Evolutionary conservation across 2,113 vertebrate genomes (phyloP), one percentile per base, ranked within the genome.

Genomic region (Atrichornis clamosus): DNA sequence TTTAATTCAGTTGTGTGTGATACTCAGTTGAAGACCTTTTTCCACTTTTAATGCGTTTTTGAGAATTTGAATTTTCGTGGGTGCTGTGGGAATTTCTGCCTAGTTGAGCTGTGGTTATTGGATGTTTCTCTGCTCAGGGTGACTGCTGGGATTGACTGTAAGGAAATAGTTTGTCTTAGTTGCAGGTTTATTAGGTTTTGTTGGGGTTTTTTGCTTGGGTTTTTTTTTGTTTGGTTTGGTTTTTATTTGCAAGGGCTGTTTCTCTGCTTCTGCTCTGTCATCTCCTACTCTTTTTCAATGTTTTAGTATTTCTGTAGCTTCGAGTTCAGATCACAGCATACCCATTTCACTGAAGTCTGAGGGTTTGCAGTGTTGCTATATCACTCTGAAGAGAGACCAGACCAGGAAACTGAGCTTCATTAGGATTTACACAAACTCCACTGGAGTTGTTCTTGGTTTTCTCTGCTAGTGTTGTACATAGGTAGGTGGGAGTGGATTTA

Each of bases 21-120:
- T 47, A 22, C 0, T 55, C 22, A 4, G 15, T 33, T 3, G 10
- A 0, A 30, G 8, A 6, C 26, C 17, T 77, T 23, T 76, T 46
- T 5, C 16, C 23, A 17, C 33, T 50, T 64, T 0, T 33, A 26
- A 33, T 65, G 15, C 3, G 2, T 6, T 49, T 65, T 30, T 27
- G 37, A 32, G 32, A 78, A 28, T 23, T 8, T 4, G 63, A 27
- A 2, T 70, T 78, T 52, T 50, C 3, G 17, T 15, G 37, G 23
- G 13, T 81, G 23, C 63, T 37, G 14, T 59, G 79, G 78, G 52
- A 53, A 11, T 50, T 63, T 21, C 4, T 70, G 58, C 44, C 28
- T 49, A 4, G 32, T 28, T 35, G 74, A 52, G 41, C n/a, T 76
- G 32, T 77, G 9, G 0, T 15, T 59, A 1, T 27, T 26, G 55